phyloP scores from a whole-genome alignment of 1,140 invertebrate species.

The Zophobas morio region DNA sequence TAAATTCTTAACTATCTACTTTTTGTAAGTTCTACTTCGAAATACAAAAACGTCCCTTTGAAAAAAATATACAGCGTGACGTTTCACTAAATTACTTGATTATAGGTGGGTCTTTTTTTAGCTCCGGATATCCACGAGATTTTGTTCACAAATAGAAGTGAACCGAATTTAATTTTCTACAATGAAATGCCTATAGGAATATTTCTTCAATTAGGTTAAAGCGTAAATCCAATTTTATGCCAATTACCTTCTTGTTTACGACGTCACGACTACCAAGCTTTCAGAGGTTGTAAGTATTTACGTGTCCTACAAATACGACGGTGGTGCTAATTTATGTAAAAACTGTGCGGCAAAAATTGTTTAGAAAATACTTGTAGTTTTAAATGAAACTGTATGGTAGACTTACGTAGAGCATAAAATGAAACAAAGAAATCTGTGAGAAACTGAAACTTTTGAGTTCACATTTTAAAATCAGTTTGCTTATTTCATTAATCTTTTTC shows the following conservation, averaged over 20 bases:
- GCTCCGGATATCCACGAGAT: slow-evolving; percentile 41
- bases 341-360: no score
- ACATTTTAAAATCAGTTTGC: no score
- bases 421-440: no score
- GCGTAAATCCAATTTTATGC: slow-evolving; percentile 39
- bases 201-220: slow-evolving; percentile 37
- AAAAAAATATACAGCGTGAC: slow-evolving; percentile 27
- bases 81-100: slow-evolving; percentile 39
- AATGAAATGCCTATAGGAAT: slow-evolving; percentile 13
- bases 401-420: no score
- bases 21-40: not conserved
- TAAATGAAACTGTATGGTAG: no score
- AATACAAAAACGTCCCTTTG: not conserved
- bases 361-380: no score
- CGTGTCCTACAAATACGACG: no score
- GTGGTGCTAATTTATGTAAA: no score
- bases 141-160: slow-evolving; percentile 42
- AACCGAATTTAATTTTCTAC: slow-evolving; percentile 40
- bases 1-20: not conserved
- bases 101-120: slow-evolving; percentile 1
- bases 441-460: no score
- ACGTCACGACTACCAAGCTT: not conserved
- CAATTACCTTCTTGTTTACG: slow-evolving; percentile 13
- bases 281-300: no score
- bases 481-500: no score